Conservation (phyloP, 2,797 vertebrate genomes). For the Melanogrammus aeglefinus region DNA sequence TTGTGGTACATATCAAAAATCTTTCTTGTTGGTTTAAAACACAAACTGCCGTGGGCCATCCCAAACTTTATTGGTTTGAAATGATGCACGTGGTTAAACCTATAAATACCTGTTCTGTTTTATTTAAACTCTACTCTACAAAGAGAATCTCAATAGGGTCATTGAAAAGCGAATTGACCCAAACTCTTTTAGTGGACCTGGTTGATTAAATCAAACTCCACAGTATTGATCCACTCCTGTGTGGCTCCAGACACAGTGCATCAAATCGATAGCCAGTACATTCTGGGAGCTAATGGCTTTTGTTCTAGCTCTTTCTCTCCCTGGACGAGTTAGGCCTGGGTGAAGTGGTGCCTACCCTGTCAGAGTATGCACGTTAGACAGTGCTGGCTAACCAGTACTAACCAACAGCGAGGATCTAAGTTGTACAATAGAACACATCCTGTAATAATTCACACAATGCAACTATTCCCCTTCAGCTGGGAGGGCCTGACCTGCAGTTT, state of each 20-base stretch:
- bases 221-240: constrained; percentile 42
- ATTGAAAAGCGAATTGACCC: constrained; percentile 17
- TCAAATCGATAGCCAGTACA: constrained; percentile 40
- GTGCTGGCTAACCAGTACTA: not conserved
- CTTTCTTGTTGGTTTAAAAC: no score
- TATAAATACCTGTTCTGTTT: not conserved
- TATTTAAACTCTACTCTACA: not conserved
- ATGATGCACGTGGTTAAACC: no score
- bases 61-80: no score
- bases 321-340: constrained; percentile 45
- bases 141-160: constrained; percentile 5
- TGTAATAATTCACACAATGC: not conserved
- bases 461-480: not conserved
- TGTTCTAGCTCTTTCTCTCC: constrained; percentile 32
- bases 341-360: constrained; percentile 14
- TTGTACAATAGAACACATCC: constrained; percentile 10
- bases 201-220: constrained; percentile 34
- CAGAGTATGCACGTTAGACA: constrained; percentile 26
- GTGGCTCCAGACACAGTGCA: constrained; percentile 29
- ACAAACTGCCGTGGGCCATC: no score
- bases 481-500: not conserved
- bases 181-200: not conserved
- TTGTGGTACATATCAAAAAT: no score
- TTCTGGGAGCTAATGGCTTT: constrained; percentile 28
- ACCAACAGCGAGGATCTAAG: constrained; percentile 10